Evolutionary conservation across 2,888 invertebrate genomes (phyloP), one percentile per base, ranked within the genome.

Genomic region (Cotesia congregata): DNA sequence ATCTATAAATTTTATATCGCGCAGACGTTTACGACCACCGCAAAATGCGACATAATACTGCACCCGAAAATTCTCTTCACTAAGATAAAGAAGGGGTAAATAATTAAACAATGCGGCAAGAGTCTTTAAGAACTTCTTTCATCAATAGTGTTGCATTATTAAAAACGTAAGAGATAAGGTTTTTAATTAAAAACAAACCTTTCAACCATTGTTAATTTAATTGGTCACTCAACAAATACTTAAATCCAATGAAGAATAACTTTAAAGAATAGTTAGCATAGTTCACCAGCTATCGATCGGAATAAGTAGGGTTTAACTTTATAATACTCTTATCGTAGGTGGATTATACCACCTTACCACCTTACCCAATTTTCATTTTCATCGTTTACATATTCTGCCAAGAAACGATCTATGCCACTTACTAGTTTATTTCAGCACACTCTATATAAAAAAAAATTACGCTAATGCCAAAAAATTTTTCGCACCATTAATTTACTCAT

Each of bases 21-120:
- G 40, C 74, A 65, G 71, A 41, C 71, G 71, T 72, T 61, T 17
- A 60, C 15, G 7, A 60, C 62, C 15, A 30, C 65, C 70, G 70
- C 70, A 70, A 70, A 75, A 75, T 75, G 75, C 75, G 65, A 62
- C 75, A 50, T 50, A 50, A 50, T 12, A 75, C 41, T 69, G 75
- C 75, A 50, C 15, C 75, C 75, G 50, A 75, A 75, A 75, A 75
- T 70, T 50, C 9, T 61, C 62, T 40, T 72, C 71, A 17, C 12
- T 40, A 62, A 62, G 30, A 72, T n/a, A 72, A 30, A 65, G n/a
- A 50, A 64, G 50, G 50, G 50, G 12, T 50, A 50, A 50, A 50
- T 50, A 50, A 50, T 50, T 50, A 50, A 50, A 50, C 12, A 50
- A 50, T 50, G 12, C 50, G 50, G 50, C 50, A 50, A 50, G 12